These are phyloP conservation scores for Syrrhaptes paradoxus DNA, from an alignment of 2,113 vertebrate species.

Conservation along the genomic window DNA sequence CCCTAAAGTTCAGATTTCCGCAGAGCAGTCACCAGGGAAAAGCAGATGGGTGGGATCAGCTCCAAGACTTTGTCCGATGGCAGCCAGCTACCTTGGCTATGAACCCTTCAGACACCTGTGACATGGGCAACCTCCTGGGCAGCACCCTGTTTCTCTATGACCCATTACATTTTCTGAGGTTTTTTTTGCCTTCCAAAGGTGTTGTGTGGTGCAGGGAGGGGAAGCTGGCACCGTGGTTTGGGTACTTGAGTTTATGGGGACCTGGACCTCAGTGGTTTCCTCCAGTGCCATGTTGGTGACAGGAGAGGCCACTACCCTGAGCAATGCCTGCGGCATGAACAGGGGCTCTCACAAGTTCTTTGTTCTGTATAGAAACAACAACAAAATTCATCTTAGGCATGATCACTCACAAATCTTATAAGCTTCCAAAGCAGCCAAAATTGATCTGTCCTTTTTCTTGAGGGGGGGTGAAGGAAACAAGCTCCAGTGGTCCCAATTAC, in stretches of 20 bases:
- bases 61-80: not conserved
- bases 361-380: not conserved
- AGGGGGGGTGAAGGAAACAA: not conserved
- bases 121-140: not conserved
- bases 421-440: not conserved
- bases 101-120: not conserved
- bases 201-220: not conserved
- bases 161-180: not conserved
- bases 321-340: accelerated
- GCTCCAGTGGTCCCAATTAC: conserved; percentile 59
- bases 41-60: not conserved
- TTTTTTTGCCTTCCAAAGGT: not conserved
- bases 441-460: not conserved
- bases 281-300: not conserved
- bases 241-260: not conserved
- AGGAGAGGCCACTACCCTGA: not conserved
- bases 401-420: not conserved
- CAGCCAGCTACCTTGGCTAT: not conserved
- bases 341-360: not conserved
- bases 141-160: not conserved
- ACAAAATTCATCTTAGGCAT: not conserved
- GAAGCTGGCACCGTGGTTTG: not conserved
- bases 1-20: not conserved
- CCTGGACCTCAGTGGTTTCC: not conserved
- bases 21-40: not conserved